These are phyloP conservation scores for Spermophilus dauricus DNA, from an alignment of 2,113 vertebrate species.

Conservation along the genomic window DNA sequence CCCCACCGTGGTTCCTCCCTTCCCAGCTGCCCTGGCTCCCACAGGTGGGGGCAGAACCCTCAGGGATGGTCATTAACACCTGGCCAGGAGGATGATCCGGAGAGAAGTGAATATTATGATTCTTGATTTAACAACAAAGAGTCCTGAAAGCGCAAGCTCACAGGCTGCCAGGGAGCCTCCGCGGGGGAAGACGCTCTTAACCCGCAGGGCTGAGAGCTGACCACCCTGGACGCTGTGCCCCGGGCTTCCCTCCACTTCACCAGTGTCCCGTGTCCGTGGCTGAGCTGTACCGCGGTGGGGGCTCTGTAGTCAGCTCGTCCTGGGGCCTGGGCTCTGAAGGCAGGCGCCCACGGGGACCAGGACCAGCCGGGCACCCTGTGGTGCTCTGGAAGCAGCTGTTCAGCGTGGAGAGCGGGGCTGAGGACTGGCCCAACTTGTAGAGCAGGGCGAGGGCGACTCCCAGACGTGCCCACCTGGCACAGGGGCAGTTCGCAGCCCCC, in stretches of 20 bases:
- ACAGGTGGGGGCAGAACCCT: neutral
- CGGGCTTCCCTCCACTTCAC: neutral
- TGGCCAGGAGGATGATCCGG: neutral
- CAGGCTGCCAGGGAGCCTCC: neutral
- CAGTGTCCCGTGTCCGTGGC: too few species aligned
- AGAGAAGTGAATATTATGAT: neutral
- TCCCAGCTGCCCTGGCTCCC: fast-evolving
- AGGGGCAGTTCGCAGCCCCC: fast-evolving
- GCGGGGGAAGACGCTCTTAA: too few species aligned
- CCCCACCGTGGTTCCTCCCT: neutral
- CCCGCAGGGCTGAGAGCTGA: too few species aligned
- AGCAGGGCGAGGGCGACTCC: neutral
- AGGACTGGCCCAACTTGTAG: too few species aligned
- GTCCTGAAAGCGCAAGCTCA: neutral
- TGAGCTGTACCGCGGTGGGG: neutral
- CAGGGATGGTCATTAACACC: too few species aligned
- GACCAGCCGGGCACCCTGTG: neutral
- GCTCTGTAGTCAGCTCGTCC: too few species aligned
- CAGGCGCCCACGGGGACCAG: neutral
- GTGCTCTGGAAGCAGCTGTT: neutral
- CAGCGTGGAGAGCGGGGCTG: neutral
- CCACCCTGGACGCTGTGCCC: too few species aligned
- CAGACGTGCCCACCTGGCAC: neutral
- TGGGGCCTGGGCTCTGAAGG: neutral
- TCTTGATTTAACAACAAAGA: neutral